These are phyloP conservation scores for Odontocolon sp. DNA, from an alignment of 2,888 invertebrate species.

Conservation along the genomic window DNA sequence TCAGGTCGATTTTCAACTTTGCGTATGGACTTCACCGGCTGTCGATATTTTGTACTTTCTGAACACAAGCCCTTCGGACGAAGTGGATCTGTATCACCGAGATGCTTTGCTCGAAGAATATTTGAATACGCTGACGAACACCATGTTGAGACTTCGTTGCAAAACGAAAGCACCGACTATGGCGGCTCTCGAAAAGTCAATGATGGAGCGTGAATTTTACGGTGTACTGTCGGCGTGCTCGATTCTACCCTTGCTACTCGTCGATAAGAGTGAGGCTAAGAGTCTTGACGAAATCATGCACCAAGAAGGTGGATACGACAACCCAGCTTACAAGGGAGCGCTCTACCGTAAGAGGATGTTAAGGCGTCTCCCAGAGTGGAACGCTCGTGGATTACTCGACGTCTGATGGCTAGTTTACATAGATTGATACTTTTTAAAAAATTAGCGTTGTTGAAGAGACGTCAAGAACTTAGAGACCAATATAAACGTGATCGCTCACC, in stretches of 20 bases:
- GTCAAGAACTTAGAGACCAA: not conserved
- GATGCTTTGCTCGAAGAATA: conserved; percentile 70
- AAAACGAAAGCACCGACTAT: conserved; percentile 69
- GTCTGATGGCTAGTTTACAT: conserved; percentile 25
- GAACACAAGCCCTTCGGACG: conserved; percentile 75
- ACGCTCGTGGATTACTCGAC: conserved; percentile 71
- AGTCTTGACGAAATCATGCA: conserved; percentile 70
- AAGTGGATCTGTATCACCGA: conserved; percentile 61
- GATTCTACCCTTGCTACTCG: conserved; percentile 69
- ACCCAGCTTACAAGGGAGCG: conserved; percentile 59
- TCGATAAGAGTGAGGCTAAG: conserved; percentile 67
- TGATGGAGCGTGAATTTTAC: conserved; percentile 62
- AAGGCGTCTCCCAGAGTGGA: conserved; percentile 68
- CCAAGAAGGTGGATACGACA: conserved; percentile 42
- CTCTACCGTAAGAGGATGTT: conserved; percentile 64
- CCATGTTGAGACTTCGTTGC: conserved; percentile 71
- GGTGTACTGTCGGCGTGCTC: conserved; percentile 67
- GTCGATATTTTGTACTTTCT: conserved; percentile 81
- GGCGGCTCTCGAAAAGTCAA: conserved; percentile 58
- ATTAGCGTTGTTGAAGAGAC: not conserved
- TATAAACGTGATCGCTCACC: too few species aligned
- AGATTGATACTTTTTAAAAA: not conserved
- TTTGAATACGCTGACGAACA: conserved; percentile 55
- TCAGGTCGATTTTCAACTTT: conserved; percentile 82
- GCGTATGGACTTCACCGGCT: conserved; percentile 79